Conservation (phyloP, 2,888 invertebrate genomes). For the Brachyopa scutellaris region DNA sequence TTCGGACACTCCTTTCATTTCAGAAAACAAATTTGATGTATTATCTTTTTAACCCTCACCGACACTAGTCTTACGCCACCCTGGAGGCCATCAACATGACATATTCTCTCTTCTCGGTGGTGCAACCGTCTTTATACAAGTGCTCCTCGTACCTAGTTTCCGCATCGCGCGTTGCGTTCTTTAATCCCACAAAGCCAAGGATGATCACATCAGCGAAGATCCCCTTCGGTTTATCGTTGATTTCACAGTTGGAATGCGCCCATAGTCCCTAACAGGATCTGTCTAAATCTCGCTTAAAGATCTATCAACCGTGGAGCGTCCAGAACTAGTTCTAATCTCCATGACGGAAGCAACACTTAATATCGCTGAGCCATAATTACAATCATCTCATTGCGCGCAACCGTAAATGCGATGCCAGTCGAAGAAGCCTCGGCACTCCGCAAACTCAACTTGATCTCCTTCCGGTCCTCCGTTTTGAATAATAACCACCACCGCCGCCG, state of each 20-base stretch:
- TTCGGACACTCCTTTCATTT: conserved; percentile 52
- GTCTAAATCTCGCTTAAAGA: conserved; percentile 69
- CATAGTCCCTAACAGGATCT: conserved; percentile 70
- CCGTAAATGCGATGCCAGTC: conserved; percentile 50
- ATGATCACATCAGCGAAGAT: conserved; percentile 49
- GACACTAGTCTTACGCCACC: conserved; percentile 71
- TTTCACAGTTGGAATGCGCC: conserved; percentile 69
- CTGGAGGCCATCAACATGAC: conserved; percentile 72
- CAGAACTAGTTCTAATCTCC: conserved; percentile 59
- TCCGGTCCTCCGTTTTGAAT: conserved; percentile 72
- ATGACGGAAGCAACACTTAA: conserved; percentile 73
- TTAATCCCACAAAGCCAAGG: conserved; percentile 46
- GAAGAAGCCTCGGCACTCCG: conserved; percentile 49
- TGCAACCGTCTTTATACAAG: neutral
- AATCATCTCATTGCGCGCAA: conserved; percentile 68
- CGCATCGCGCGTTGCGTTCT: conserved; percentile 26
- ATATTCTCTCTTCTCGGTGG: conserved; percentile 42
- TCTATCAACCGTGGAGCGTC: conserved; percentile 46
- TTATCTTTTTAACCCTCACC: conserved; percentile 65
- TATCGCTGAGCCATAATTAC: conserved; percentile 70
- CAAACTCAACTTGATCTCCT: conserved; percentile 62
- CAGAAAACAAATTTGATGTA: conserved; percentile 47
- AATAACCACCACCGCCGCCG: conserved; percentile 69
- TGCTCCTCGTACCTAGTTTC: too few relatives aligned
- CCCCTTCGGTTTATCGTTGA: conserved; percentile 60